phyloP scores from a whole-genome alignment of 2,888 invertebrate species.

The Mythimna impura region DNA sequence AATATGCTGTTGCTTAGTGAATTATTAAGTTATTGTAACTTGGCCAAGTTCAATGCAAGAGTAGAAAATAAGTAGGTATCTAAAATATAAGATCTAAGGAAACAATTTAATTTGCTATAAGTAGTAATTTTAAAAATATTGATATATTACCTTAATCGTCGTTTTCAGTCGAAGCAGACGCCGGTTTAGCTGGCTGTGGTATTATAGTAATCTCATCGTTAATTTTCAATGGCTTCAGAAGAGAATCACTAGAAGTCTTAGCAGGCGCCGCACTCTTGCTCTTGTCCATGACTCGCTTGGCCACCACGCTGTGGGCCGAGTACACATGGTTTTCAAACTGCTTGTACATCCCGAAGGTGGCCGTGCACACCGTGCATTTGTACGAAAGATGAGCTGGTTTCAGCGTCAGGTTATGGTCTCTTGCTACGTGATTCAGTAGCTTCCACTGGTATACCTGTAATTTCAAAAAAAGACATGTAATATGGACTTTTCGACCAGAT shows the following conservation, averaged over 20 bases:
- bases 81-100: background rate
- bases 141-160: slow-evolving; percentile 76
- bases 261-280: slow-evolving; percentile 75
- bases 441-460: slow-evolving; percentile 98
- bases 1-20: background rate
- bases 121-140: background rate
- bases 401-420: slow-evolving; percentile 97
- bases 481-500: background rate
- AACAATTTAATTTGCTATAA: background rate
- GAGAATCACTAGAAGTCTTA: slow-evolving; percentile 70
- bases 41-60: background rate
- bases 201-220: slow-evolving; percentile 97
- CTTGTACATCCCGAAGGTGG: slow-evolving; percentile 98
- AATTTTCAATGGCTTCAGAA: slow-evolving; percentile 95
- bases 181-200: slow-evolving; percentile 93
- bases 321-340: slow-evolving; percentile 98
- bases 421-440: slow-evolving; percentile 96
- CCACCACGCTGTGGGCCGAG: slow-evolving; percentile 97
- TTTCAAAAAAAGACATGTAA: slow-evolving; percentile 1
- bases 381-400: slow-evolving; percentile 98
- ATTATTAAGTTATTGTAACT: background rate
- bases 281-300: slow-evolving; percentile 92
- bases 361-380: slow-evolving; percentile 98
- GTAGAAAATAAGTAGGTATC: background rate
- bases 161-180: slow-evolving; percentile 68